Percentiles rank a stretch among this genome's conserved stretches.
These are phyloP conservation scores for Plemyria rubiginata DNA, from an alignment of 2,888 invertebrate genomes.

Conservation along the genomic window DNA sequence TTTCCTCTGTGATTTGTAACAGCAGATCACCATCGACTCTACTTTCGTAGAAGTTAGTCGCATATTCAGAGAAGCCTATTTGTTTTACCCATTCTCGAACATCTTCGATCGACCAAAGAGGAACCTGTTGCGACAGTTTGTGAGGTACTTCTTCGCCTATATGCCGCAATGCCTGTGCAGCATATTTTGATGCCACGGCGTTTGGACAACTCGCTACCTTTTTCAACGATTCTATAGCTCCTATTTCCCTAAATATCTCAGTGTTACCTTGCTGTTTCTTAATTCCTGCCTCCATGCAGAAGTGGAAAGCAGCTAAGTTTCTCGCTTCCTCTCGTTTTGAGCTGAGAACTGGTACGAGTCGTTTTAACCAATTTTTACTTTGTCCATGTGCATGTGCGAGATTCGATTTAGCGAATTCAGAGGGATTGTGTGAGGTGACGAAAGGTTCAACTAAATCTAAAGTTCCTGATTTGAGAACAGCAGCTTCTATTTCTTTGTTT, in stretches of 20 bases:
- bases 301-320: conserved; percentile 98
- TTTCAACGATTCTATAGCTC: conserved; percentile 97
- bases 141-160: conserved; percentile 99
- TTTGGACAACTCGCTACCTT: conserved; percentile 99
- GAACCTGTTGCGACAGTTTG: conserved; percentile 98
- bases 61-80: conserved; percentile 95
- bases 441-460: conserved; percentile 98
- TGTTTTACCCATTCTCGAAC: conserved; percentile 99
- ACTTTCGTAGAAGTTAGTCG: conserved; percentile 93
- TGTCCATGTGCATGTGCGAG: conserved; percentile 97
- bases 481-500: conserved; percentile 98
- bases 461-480: conserved; percentile 98
- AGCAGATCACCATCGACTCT: conserved; percentile 98
- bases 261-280: conserved; percentile 97
- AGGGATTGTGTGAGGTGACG: conserved; percentile 96
- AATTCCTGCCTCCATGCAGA: conserved; percentile 99
- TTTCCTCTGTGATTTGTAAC: conserved; percentile 95
- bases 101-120: conserved; percentile 98
- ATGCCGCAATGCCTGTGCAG: conserved; percentile 94
- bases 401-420: conserved; percentile 96
- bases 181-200: conserved; percentile 98
- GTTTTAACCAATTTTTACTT: conserved; percentile 96
- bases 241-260: conserved; percentile 96
- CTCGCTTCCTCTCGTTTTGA: conserved; percentile 98
- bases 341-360: conserved; percentile 96